Evolutionary conservation across 2,888 invertebrate species (phyloP).

Genomic region (Macrophya annulata): DNA sequence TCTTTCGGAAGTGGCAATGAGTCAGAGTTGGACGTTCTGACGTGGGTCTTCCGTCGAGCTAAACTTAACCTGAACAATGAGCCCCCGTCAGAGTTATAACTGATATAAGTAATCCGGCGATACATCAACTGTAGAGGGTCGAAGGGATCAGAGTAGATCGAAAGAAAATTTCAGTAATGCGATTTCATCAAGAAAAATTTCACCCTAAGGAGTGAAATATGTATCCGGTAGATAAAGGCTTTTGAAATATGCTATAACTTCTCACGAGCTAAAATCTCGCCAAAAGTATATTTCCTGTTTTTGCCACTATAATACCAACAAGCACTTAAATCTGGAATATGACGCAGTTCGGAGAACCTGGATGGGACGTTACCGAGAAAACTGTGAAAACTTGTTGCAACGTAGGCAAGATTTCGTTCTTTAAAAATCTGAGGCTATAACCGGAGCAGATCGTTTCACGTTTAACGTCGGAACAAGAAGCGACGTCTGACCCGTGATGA

Average conservation of each 20-base stretch:
- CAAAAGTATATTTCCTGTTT: slow-evolving; percentile 14
- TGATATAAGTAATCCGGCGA: slow-evolving; percentile 18
- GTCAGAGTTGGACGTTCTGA: slow-evolving; percentile 4
- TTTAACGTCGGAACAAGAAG: slow-evolving; percentile 47
- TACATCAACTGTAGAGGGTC: not conserved
- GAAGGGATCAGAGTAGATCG: slow-evolving; percentile 9
- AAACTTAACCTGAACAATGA: slow-evolving; percentile 32
- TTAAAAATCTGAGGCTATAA: not conserved
- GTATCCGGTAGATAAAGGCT: slow-evolving; percentile 29
- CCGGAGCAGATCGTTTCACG: not conserved
- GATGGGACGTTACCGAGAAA: not conserved
- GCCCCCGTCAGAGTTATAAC: not conserved
- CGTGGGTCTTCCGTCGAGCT: not conserved
- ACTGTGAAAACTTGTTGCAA: slow-evolving; percentile 36
- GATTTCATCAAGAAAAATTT: slow-evolving; percentile 26
- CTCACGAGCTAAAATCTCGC: not conserved
- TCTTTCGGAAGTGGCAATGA: slow-evolving; percentile 33
- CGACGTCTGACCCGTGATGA: slow-evolving; percentile 11
- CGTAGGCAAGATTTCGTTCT: slow-evolving; percentile 26
- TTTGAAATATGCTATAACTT: slow-evolving; percentile 29
- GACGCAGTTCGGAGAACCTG: not conserved
- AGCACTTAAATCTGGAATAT: slow-evolving; percentile 25
- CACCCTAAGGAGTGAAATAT: slow-evolving; percentile 15
- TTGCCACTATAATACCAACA: not conserved
- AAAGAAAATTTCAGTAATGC: not conserved